Conservation (phyloP, 2,888 invertebrate genomes). For the Drosophila helvetica region DNA sequence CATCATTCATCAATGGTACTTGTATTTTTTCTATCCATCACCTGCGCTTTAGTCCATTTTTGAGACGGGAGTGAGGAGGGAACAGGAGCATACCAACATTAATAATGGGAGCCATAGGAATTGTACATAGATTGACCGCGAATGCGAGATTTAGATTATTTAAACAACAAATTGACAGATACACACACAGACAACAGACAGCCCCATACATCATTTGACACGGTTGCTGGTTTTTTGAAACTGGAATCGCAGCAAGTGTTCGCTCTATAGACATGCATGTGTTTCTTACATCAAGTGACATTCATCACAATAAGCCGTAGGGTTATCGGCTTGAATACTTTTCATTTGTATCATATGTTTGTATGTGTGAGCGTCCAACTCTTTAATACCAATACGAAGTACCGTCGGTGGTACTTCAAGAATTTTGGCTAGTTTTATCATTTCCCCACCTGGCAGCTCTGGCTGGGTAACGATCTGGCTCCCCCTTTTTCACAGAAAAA, state of each 20-base stretch:
- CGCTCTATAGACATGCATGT: neutral
- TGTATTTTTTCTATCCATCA: constrained; percentile 38
- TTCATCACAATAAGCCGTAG: neutral
- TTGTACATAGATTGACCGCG: constrained; percentile 22
- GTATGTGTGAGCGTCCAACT: constrained; percentile 30
- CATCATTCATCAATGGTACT: constrained; percentile 33
- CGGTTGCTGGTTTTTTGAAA: too few species aligned
- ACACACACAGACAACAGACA: neutral
- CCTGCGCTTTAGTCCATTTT: constrained; percentile 51
- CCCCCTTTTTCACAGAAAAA: constrained; percentile 13
- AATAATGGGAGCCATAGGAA: constrained; percentile 4
- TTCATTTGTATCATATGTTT: constrained; percentile 3
- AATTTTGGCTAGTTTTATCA: neutral
- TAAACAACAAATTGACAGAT: constrained; percentile 4
- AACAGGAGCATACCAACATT: constrained; percentile 12
- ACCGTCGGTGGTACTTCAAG: constrained; percentile 1
- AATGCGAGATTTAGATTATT: neutral
- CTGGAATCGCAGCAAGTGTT: too few species aligned
- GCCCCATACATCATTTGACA: neutral
- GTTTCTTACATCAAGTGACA: neutral
- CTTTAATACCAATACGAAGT: constrained; percentile 7
- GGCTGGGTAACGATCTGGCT: constrained; percentile 29
- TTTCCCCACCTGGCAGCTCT: constrained; percentile 28
- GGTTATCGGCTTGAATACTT: constrained; percentile 8
- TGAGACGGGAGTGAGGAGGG: neutral